Percentiles rank a stretch among this genome's conserved stretches.
Evolutionary conservation across 2,888 invertebrate species (phyloP).

Genomic region (Serrognathus titanus): DNA sequence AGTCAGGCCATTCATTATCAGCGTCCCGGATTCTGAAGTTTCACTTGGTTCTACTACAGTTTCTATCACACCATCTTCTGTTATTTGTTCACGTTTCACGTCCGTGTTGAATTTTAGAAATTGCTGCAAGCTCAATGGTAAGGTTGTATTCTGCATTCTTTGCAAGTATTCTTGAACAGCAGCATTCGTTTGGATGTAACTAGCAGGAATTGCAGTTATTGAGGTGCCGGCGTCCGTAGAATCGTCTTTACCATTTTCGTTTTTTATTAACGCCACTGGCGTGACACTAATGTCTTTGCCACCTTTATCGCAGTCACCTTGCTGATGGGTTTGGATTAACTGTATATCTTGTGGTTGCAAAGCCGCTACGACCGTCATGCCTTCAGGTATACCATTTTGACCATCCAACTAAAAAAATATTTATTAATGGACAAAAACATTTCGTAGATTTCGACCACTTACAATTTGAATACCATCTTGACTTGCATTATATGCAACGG

Average conservation of each 20-base stretch:
- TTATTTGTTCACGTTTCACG: slow-evolving; percentile 53
- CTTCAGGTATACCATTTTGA: slow-evolving; percentile 56
- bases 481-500: slow-evolving; percentile 67
- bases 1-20: slow-evolving; percentile 44
- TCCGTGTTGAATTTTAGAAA: slow-evolving; percentile 63
- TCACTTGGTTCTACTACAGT: slow-evolving; percentile 49
- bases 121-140: slow-evolving; percentile 59
- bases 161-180: slow-evolving; percentile 54
- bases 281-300: slow-evolving; percentile 46
- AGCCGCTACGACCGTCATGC: slow-evolving; percentile 66
- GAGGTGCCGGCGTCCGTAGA: slow-evolving; percentile 33
- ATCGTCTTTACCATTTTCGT: slow-evolving; percentile 36
- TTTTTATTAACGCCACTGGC: slow-evolving; percentile 54
- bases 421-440: background rate
- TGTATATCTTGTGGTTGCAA: slow-evolving; percentile 70
- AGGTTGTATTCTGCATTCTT: slow-evolving; percentile 47
- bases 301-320: slow-evolving; percentile 32
- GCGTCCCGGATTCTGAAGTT: slow-evolving; percentile 29
- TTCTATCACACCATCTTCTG: slow-evolving; percentile 51
- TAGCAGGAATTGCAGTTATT: slow-evolving; percentile 51
- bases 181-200: slow-evolving; percentile 54
- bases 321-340: slow-evolving; percentile 48
- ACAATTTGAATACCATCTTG: slow-evolving; percentile 58
- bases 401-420: slow-evolving; percentile 39
- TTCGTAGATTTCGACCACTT: slow-evolving; percentile 53